phyloP scores from a whole-genome alignment of 1,140 invertebrate genomes.

The Lepidurus arcticus region DNA sequence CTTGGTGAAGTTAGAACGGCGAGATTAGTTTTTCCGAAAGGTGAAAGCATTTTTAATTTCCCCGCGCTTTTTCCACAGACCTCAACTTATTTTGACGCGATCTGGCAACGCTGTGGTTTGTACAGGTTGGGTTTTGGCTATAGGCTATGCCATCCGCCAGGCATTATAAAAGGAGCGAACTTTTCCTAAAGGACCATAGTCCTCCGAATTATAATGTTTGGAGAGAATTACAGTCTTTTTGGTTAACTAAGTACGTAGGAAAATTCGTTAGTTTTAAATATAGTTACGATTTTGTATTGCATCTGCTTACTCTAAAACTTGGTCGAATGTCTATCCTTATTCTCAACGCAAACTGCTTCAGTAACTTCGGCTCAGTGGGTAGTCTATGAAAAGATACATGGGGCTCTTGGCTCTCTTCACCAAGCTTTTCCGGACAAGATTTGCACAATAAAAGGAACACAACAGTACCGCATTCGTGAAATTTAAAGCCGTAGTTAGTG shows the following conservation, averaged over 20 bases:
- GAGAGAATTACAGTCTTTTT: too few species aligned
- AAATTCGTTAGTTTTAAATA: too few species aligned
- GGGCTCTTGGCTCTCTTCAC: neutral
- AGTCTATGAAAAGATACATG: neutral
- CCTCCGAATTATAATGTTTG: too few species aligned
- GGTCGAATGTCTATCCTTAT: neutral
- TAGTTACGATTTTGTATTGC: too few species aligned
- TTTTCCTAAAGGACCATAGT: too few species aligned
- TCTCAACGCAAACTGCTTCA: neutral
- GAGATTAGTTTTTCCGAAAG: neutral
- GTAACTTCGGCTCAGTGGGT: neutral
- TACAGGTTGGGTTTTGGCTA: too few species aligned
- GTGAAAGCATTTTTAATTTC: conserved; percentile 1
- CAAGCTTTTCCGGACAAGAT: neutral
- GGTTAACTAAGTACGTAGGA: too few species aligned
- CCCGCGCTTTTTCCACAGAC: neutral
- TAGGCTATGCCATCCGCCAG: too few species aligned
- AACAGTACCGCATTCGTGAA: neutral
- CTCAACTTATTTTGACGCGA: neutral
- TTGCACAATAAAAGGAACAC: neutral
- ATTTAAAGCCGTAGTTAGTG: too few species aligned
- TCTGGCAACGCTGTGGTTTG: too few species aligned
- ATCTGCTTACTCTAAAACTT: too few species aligned
- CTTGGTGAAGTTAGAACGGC: neutral
- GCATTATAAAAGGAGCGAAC: too few species aligned